Evolutionary conservation across 37 sponge, comb jelly and placozoan species (phyloP).

Genomic region (Halichondria panicea): DNA sequence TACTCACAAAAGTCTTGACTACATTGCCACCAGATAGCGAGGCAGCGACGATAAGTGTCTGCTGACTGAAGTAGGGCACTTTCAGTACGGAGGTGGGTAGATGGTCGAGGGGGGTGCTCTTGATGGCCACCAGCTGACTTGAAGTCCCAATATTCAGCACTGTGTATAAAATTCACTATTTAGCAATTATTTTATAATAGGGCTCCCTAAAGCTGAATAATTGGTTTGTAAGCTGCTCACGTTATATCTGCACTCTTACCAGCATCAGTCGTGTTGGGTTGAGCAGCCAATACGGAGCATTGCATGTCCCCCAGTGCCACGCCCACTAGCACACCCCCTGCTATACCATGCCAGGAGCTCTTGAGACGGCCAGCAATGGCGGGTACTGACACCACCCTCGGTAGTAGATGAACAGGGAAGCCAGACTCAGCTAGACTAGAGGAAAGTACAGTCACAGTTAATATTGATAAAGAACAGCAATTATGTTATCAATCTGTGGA

Average conservation of each 20-base stretch:
- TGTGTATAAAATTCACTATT: too few species aligned
- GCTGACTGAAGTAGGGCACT: constrained; percentile 73
- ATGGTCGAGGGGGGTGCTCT: neutral
- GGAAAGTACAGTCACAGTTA: neutral
- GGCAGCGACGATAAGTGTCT: constrained; percentile 79
- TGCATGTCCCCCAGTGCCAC: constrained; percentile 92
- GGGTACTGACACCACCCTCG: constrained; percentile 45
- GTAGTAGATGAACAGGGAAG: constrained; percentile 73
- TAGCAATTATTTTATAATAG: too few species aligned
- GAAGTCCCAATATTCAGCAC: constrained; percentile 92
- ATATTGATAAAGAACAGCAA: neutral
- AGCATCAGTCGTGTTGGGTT: constrained; percentile 53
- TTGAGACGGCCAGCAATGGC: constrained; percentile 53
- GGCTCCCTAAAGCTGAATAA: too few species aligned
- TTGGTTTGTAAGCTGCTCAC: too few species aligned
- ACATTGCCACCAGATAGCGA: constrained; percentile 92
- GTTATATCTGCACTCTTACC: constrained; percentile 15
- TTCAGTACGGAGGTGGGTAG: constrained; percentile 42
- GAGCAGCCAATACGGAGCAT: constrained; percentile 75
- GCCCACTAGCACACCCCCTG: constrained; percentile 56
- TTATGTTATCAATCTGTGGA: too few species aligned
- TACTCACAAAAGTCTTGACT: constrained; percentile 62
- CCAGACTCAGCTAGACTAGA: constrained; percentile 39
- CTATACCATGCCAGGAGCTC: constrained; percentile 59
- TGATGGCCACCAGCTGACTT: constrained; percentile 76